phyloP scores from a whole-genome alignment of 2,113 vertebrate genomes.

The Caranx ignobilis region DNA sequence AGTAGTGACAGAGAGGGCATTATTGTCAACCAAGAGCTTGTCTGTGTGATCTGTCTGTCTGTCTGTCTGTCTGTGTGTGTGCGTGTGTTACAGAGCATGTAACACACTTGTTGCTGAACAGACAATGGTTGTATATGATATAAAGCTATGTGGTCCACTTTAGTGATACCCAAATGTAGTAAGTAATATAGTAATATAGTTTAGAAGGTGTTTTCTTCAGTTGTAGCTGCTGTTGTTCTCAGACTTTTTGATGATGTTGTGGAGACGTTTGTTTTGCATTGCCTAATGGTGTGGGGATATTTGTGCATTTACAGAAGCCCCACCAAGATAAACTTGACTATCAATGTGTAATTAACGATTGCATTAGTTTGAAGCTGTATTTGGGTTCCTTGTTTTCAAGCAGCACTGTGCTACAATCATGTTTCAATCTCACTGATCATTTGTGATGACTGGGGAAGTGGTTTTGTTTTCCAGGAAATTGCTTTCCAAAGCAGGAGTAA shows the following conservation, averaged over 20 bases:
- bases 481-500: background rate
- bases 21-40: slow-evolving; percentile 47
- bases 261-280: slow-evolving; percentile 7
- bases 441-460: background rate
- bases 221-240: background rate
- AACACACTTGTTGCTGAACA: slow-evolving; percentile 23
- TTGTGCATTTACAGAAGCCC: background rate
- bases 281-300: background rate
- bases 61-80: slow-evolving; percentile 9
- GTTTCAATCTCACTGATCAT: background rate
- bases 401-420: background rate
- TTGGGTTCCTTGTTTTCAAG: background rate
- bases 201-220: background rate
- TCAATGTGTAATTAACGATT: background rate
- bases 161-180: background rate
- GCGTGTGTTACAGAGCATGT: slow-evolving; percentile 2
- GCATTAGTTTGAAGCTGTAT: background rate
- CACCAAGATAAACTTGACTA: background rate
- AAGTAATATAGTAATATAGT: background rate
- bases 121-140: background rate
- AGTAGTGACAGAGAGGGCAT: slow-evolving; percentile 58
- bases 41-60: slow-evolving; percentile 8
- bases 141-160: background rate
- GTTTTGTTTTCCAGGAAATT: background rate
- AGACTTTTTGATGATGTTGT: background rate